Evolutionary conservation across 2,113 vertebrate species (phyloP).

Genomic region (Chroicocephalus ridibundus): DNA sequence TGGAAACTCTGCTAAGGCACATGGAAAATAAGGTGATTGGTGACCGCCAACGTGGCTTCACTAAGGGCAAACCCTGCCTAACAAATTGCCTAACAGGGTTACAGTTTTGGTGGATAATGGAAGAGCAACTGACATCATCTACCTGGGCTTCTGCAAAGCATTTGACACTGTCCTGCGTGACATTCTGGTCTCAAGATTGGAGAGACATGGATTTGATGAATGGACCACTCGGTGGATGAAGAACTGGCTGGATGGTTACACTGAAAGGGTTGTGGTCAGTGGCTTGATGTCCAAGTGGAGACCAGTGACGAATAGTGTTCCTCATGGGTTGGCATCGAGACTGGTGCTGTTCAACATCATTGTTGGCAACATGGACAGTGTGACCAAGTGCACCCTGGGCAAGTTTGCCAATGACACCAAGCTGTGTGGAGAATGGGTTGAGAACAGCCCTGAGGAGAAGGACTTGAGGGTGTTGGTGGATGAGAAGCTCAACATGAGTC

Average conservation of each 20-base stretch:
- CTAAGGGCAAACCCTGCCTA: not conserved
- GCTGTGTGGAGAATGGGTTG: not conserved
- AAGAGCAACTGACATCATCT: not conserved
- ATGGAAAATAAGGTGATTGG: not conserved
- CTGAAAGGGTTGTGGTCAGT: not conserved
- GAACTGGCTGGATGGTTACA: not conserved
- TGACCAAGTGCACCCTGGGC: not conserved
- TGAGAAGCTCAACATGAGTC: not conserved
- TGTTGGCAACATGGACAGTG: not conserved
- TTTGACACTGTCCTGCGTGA: not conserved
- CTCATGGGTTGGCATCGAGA: not conserved
- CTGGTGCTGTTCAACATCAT: not conserved
- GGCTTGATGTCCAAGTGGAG: not conserved
- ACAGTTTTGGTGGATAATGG: not conserved
- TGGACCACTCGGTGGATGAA: not conserved
- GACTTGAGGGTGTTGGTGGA: not conserved
- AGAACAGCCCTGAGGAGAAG: not conserved
- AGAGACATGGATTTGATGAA: not conserved
- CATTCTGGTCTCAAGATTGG: not conserved
- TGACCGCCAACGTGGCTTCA: not conserved
- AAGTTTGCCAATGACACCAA: not conserved
- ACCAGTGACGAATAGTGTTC: not conserved
- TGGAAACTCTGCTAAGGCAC: not conserved
- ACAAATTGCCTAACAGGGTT: not conserved
- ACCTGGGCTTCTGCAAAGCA: not conserved